Conservation (phyloP, 2,888 invertebrate species). For the Sisyra terminalis region DNA sequence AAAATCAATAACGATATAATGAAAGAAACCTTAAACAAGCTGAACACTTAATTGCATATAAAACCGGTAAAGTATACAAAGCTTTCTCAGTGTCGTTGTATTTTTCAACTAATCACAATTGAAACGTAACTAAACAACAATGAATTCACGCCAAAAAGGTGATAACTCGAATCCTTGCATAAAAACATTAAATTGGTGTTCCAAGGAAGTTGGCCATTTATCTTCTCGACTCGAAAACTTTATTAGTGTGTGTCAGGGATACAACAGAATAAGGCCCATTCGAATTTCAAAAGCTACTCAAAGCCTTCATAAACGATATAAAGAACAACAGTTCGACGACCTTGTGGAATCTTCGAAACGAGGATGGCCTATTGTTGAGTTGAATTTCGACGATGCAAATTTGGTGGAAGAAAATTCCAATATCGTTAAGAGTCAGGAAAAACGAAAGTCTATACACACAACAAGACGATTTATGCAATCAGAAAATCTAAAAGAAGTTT, state of each 20-base stretch:
- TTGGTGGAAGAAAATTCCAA: not conserved
- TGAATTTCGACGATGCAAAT: not conserved
- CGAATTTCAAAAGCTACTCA: constrained; percentile 11
- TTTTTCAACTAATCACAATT: no score
- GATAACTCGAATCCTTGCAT: not conserved
- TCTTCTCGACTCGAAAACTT: not conserved
- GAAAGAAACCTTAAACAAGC: no score
- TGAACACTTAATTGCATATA: no score
- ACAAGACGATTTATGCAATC: not conserved
- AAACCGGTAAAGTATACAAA: no score
- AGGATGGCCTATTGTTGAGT: not conserved
- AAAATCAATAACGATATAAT: no score
- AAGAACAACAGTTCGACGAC: constrained; percentile 1
- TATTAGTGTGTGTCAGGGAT: constrained; percentile 9
- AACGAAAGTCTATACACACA: not conserved
- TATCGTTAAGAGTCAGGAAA: no score
- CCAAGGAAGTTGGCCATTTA: not conserved
- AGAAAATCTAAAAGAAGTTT: not conserved
- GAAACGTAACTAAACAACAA: no score
- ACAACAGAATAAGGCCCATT: constrained; percentile 11
- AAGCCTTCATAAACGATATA: constrained; percentile 5
- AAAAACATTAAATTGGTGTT: constrained; percentile 3
- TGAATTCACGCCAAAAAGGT: no score
- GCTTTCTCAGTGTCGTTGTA: no score
- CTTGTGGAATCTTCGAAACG: constrained; percentile 1